These are phyloP conservation scores for Gobionotothen gibberifrons DNA, from an alignment of 2,797 vertebrate genomes.

Conservation along the genomic window DNA sequence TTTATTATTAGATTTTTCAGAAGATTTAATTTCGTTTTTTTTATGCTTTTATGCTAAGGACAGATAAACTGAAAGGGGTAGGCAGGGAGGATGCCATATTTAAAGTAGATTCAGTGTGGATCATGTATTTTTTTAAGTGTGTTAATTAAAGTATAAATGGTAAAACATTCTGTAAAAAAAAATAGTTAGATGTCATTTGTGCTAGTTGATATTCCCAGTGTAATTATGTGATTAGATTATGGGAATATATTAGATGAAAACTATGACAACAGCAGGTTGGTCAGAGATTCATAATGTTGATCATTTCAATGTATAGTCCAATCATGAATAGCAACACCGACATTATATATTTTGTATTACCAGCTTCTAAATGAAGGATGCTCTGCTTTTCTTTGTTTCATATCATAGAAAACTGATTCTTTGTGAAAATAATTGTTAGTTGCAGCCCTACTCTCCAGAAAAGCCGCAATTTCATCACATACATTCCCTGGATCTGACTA, in stretches of 20 bases:
- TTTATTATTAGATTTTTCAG: not conserved
- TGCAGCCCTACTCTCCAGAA: not conserved
- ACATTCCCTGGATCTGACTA: not conserved
- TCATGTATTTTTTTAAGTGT: too few relatives aligned
- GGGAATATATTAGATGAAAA: not conserved
- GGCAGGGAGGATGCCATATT: too few relatives aligned
- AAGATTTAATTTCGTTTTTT: too few relatives aligned
- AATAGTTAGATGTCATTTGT: not conserved
- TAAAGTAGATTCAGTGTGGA: too few relatives aligned
- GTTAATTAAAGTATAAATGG: too few relatives aligned
- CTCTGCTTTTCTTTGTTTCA: not conserved
- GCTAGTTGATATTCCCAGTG: not conserved
- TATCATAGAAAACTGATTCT: not conserved
- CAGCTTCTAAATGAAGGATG: not conserved
- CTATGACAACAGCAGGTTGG: too few relatives aligned
- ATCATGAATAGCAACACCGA: not conserved
- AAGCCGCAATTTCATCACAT: slow-evolving; percentile 2
- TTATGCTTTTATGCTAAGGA: too few relatives aligned
- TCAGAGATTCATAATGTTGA: too few relatives aligned
- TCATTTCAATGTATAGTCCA: not conserved
- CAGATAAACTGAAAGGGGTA: too few relatives aligned
- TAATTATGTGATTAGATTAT: not conserved
- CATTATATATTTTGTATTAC: too few relatives aligned
- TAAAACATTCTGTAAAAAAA: not conserved
- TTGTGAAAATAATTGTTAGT: not conserved